Evolutionary conservation across 2,797 vertebrate genomes (phyloP), one percentile per base, ranked within the genome.

Genomic region (Molossus molossus): DNA sequence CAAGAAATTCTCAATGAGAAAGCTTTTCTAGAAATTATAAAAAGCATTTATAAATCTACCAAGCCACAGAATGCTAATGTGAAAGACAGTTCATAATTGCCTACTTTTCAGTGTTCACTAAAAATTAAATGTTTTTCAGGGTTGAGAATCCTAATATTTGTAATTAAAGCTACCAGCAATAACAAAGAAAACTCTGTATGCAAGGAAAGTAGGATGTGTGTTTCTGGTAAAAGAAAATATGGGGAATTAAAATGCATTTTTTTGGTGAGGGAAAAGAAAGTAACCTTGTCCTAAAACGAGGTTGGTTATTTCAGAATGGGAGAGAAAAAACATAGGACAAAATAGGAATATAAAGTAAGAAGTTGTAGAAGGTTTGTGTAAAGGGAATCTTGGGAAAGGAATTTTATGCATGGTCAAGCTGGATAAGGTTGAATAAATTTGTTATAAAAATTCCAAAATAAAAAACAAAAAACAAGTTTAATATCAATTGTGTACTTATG

Each of bases 11-110:
- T 67, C 81, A 33, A 58, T 37, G 29, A 84, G 62, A 45, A 53
- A 53, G 48, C 48, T 20, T 84, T 84, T 84, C 29, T 67, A 84
- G 48, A 84, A 67, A 67, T 67, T 84, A 84, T 33, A 84, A 84
- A 65, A 67, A 65, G 62, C 62, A 67, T 67, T 67, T 67, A 67
- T 67, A 83, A 83, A 65, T 67, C 48, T 67, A 84, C 3, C 48
- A 33, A 67, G 4, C 27, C 81, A 67, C 45, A 53, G 62, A 67
- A 83, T 84, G 81, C 21, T 53, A 67, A 67, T 84, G 48, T 53
- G 45, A 67, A 83, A 83, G n/a, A 67, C 58, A 76, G 53, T 67
- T 67, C 20, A 17, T 67, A 53, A 67, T 37, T 53, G 62, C 48
- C 53, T 67, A 53, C 21, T 67, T 53, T 45, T 67, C 45, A 84